Evolutionary conservation across 2,888 invertebrate genomes (phyloP).

Genomic region (Nephrotoma flavescens): DNA sequence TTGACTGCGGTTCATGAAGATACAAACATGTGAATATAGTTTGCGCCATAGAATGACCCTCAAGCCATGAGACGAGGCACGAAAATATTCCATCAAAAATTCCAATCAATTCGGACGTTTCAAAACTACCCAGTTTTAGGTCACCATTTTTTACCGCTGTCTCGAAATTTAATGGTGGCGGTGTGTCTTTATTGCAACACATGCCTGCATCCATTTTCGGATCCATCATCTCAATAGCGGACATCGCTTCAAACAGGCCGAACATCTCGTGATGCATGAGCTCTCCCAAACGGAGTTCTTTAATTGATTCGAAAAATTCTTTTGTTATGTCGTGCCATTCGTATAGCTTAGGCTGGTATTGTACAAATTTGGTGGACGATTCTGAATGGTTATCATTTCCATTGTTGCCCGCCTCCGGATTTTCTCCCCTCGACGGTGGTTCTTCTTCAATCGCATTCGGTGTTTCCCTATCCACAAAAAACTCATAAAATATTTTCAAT

Average conservation of each 20-base stretch:
- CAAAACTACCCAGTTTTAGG: conserved; percentile 61
- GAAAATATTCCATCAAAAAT: conserved; percentile 89
- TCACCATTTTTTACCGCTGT: conserved; percentile 72
- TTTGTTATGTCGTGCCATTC: conserved; percentile 32
- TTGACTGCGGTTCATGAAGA: conserved; percentile 75
- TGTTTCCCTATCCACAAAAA: background rate
- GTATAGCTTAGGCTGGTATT: conserved; percentile 14
- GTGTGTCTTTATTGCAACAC: conserved; percentile 78
- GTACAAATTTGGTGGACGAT: background rate
- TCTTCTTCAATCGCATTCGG: background rate
- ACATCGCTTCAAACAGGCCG: conserved; percentile 97
- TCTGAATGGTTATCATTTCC: background rate
- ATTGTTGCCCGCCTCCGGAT: background rate
- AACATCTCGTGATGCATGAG: conserved; percentile 80
- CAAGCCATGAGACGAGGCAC: conserved; percentile 92
- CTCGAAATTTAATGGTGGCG: conserved; percentile 73
- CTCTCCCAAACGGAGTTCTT: conserved; percentile 76
- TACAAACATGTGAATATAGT: conserved; percentile 95
- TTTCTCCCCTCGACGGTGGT: background rate
- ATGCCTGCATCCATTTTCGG: conserved; percentile 99
- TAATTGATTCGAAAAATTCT: conserved; percentile 46
- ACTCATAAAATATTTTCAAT: background rate
- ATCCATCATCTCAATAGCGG: conserved; percentile 99
- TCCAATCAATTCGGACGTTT: conserved; percentile 69
- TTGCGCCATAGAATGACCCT: conserved; percentile 91